Conservation (phyloP, 2,888 invertebrate species). For the Chloroclysta siterata region DNA sequence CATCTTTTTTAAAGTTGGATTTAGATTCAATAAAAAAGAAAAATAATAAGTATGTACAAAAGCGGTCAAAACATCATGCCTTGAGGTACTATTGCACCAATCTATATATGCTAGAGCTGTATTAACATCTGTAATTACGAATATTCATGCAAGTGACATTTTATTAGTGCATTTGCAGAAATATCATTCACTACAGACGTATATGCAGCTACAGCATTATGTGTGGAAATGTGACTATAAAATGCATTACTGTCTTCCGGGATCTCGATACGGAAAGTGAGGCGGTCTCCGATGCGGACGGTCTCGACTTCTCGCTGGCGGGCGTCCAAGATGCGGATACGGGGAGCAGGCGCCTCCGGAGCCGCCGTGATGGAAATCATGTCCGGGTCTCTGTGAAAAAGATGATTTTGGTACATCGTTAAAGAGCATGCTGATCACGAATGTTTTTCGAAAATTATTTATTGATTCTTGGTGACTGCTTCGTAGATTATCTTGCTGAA, state of each 20-base stretch:
- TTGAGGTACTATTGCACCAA: constrained; percentile 27
- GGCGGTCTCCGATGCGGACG: constrained; percentile 96
- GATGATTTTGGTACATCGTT: background rate
- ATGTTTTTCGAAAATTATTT: background rate
- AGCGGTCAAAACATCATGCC: constrained; percentile 23
- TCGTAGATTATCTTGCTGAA: background rate
- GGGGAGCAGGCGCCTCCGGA: constrained; percentile 97
- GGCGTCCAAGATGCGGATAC: constrained; percentile 95
- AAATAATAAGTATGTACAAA: constrained; percentile 32
- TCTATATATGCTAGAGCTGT: constrained; percentile 6
- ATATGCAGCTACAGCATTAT: constrained; percentile 19
- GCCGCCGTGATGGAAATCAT: constrained; percentile 98
- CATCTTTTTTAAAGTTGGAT: constrained; percentile 21
- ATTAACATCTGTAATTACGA: background rate
- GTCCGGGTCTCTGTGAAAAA: constrained; percentile 91
- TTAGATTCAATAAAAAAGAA: constrained; percentile 13
- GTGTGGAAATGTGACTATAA: constrained; percentile 8
- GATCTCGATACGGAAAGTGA: constrained; percentile 97
- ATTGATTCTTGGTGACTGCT: background rate
- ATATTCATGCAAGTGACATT: background rate
- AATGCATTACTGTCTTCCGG: constrained; percentile 95
- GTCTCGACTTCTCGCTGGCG: constrained; percentile 96
- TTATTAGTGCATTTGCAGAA: background rate
- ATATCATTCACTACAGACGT: constrained; percentile 6
- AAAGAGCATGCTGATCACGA: background rate